These are phyloP conservation scores for Amaurobius ferox DNA, from an alignment of 2,888 invertebrate species.

Conservation along the genomic window DNA sequence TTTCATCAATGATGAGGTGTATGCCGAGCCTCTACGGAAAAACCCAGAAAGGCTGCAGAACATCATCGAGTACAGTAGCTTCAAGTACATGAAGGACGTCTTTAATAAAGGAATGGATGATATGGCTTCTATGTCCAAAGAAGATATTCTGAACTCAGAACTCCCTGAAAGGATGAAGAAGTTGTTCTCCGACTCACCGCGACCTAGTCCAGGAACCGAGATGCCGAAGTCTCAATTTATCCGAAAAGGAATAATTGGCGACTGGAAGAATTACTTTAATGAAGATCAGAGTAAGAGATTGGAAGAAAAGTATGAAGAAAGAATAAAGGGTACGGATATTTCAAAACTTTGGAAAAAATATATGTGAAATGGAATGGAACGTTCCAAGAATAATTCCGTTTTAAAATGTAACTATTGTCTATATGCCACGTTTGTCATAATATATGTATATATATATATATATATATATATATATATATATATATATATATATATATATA, in stretches of 20 bases:
- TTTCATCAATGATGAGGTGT: constrained; percentile 71
- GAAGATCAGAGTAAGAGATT: constrained; percentile 73
- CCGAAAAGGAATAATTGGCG: constrained; percentile 77
- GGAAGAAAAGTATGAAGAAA: constrained; percentile 51
- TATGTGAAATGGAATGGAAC: no score
- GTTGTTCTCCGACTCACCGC: background rate
- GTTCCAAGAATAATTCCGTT: no score
- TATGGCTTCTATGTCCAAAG: constrained; percentile 1
- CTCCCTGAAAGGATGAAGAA: constrained; percentile 11
- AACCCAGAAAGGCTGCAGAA: constrained; percentile 23
- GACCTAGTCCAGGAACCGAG: background rate
- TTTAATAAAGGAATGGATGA: constrained; percentile 13
- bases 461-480: no score
- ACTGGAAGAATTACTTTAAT: constrained; percentile 78
- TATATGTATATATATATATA: no score
- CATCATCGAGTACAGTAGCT: constrained; percentile 40
- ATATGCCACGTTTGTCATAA: no score
- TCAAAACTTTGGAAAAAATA: constrained; percentile 49
- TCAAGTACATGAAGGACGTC: constrained; percentile 56
- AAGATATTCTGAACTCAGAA: constrained; percentile 3
- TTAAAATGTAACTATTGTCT: no score
- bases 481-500: no score
- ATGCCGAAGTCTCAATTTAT: constrained; percentile 12
- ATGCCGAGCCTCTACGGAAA: constrained; percentile 15
- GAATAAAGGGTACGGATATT: constrained; percentile 59